Base-by-base conservation (phyloP, 1,140 invertebrate genomes). In the Ceratitis capitata region DNA sequence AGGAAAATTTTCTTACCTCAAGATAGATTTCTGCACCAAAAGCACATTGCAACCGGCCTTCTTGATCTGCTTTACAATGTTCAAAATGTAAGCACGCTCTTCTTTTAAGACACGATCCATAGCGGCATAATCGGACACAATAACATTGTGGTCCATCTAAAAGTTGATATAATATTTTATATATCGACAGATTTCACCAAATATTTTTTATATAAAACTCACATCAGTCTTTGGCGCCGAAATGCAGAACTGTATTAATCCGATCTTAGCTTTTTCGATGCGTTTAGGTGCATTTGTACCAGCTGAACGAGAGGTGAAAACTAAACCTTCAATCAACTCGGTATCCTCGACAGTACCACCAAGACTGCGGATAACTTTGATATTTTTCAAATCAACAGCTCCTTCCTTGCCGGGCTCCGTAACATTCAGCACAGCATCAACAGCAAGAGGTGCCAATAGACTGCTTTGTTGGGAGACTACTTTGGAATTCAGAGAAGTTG, bases 41-140 rank as follows among this genome's bases (percentile, higher is more conserved):
- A 99, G 94, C 42, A 99, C 97, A 93, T 98, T 99, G 92, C 99
- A 99, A 7, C 98, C 98, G 87, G 98, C 94, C 89, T 99, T 99
- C 92, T 99, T 99, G 69, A 99, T 98, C 92, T 99, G 98, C 92
- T 99, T 99, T 0, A 99, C 97, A 90, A 99, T 99, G 88, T 99
- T 99, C 29, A 99, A 93, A 88, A 99, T 99, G 91, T 99, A 99
- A 78, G 97, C 95, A 83, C 99, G 95, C 92, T 99, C 99, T 93
- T 99, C 99, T 91, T 98, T 97, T n/a, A 99, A 91, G 0, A 99
- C 97, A 85, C 99, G 94, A 93, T 99, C 99, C 99, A 99, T 99
- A 85, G 99, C 98, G 56, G 98, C 95, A 91, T 99, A 99, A 92
- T 99, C 99, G 0, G 98, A 98, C 12, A 99, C 97, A 88, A 99